Percentiles rank a stretch among this genome's conserved stretches.
These are phyloP conservation scores for Dryobotodes eremita DNA, from an alignment of 2,888 invertebrate species.

Conservation along the genomic window DNA sequence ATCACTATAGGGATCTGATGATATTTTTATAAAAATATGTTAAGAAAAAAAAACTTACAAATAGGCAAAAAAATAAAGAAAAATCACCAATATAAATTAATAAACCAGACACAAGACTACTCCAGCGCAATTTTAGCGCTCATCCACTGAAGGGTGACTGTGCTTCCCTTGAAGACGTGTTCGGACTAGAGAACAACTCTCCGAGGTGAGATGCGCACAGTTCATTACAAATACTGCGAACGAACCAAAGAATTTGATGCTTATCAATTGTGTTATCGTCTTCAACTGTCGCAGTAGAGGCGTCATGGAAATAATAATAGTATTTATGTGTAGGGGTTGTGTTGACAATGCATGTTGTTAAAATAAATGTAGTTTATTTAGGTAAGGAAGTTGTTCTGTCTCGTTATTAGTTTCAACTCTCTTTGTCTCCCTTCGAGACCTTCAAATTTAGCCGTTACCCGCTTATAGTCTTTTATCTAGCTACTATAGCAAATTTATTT, in stretches of 20 bases:
- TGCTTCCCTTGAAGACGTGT: conserved; percentile 86
- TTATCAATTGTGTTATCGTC: conserved; percentile 59
- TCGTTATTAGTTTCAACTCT: background rate
- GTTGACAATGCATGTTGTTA: conserved; percentile 36
- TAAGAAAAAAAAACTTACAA: background rate
- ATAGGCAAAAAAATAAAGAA: background rate
- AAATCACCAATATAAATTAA: conserved; percentile 22
- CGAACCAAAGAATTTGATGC: conserved; percentile 72
- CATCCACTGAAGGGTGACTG: conserved; percentile 79
- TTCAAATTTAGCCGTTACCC: too few relatives aligned
- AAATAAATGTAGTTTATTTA: conserved; percentile 17
- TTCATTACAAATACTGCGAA: conserved; percentile 84
- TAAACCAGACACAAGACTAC: conserved; percentile 39
- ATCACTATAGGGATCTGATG: background rate
- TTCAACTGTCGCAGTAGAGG: conserved; percentile 37
- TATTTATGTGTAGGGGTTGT: conserved; percentile 22
- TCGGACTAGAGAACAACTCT: conserved; percentile 82
- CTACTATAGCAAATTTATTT: background rate
- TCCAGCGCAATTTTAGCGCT: conserved; percentile 80
- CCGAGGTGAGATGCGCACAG: conserved; percentile 83
- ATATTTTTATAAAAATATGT: background rate
- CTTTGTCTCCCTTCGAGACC: background rate
- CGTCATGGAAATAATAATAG: conserved; percentile 32
- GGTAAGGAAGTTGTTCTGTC: background rate
- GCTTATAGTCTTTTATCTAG: background rate